Base-by-base conservation (phyloP, 2,113 vertebrate species). In the Campylomormyrus numenius region DNA sequence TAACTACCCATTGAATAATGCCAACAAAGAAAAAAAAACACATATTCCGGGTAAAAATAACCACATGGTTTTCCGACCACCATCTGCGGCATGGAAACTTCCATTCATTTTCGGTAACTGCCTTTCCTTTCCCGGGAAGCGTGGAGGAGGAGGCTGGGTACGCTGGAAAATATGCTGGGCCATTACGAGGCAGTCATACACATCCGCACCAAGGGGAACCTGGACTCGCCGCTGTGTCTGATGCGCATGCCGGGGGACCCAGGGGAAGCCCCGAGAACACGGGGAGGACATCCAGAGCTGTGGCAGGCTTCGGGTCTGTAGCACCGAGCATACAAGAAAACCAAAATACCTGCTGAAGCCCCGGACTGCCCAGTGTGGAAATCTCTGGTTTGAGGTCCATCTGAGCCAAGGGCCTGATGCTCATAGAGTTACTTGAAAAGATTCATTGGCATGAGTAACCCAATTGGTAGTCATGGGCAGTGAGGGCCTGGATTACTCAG, bases 401-500 rank as follows among this genome's bases (percentile, higher is more conserved):
- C 90, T 42, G 70, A 92, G 88, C 84, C 88, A 24, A 35, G 90
- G 91, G 24, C 9, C 46, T 52, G 89, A 90, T 90, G 89, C 92
- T 13, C 91, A 90, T 90, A 80, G 62, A 90, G 90, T 91, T 90
- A 91, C 93, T 93, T 92, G 53, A 91, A 92, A 92, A 89, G 89
- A 93, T 90, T 92, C 90, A 92, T 87, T 92, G 88, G 92, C 13
- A 7, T 88, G 85, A 80, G 90, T 80, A 83, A 93, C 91, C 94
- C 90, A 93, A 92, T 92, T 90, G 91, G 89, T 86, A 92, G 91
- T 90, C 94, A 90, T 91, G 39, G 93, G 92, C 87, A 35, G 90
- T 92, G 91, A 91, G 88, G 90, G 90, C 91, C 91, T 88, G 91
- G 93, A 93, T 93, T 91, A 91, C 90, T 89, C 90, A 92, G 92